phyloP scores from a whole-genome alignment of 2,113 vertebrate species.

The Sminthopsis crassicaudata region DNA sequence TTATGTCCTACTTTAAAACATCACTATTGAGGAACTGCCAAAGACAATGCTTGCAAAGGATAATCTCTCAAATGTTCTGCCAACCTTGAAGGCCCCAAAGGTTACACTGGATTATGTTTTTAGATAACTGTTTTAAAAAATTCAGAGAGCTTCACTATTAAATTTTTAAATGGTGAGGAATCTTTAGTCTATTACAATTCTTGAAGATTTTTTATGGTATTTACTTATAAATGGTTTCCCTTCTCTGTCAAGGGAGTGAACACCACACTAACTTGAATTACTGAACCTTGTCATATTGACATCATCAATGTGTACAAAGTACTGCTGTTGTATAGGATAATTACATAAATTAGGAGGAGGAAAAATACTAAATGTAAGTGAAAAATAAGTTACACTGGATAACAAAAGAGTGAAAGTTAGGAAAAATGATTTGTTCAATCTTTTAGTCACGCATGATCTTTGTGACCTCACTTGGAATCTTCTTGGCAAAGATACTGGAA shows the following conservation, averaged over 20 bases:
- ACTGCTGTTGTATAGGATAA: background rate
- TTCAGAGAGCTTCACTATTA: background rate
- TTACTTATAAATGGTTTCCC: background rate
- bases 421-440: background rate
- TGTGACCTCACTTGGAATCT: too few species aligned
- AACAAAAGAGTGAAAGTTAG: background rate
- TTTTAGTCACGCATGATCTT: background rate
- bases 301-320: background rate
- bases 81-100: background rate
- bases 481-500: too few species aligned
- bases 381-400: background rate
- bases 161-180: background rate
- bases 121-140: background rate
- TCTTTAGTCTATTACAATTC: background rate
- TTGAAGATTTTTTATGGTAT: background rate
- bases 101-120: background rate
- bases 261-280: background rate
- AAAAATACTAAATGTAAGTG: background rate
- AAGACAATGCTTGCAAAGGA: background rate
- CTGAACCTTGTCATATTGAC: background rate
- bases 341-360: background rate
- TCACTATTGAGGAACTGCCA: background rate
- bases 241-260: background rate
- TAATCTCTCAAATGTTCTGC: background rate
- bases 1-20: background rate